Evolutionary conservation across 2,888 invertebrate genomes (phyloP), one percentile per base, ranked within the genome.

Genomic region (Dicroscelio sp.): DNA sequence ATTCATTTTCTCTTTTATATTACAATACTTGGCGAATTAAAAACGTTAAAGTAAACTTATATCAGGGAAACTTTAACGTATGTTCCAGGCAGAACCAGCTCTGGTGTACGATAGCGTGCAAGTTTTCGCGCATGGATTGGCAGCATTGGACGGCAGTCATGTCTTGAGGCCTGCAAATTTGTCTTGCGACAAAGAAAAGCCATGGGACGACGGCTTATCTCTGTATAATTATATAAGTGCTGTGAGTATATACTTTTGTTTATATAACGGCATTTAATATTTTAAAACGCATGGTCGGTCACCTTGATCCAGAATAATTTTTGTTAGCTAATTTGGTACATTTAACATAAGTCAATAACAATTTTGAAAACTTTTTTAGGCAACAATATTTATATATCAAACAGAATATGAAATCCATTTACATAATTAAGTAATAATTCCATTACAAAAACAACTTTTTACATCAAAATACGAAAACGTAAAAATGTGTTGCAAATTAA

Each of bases 31-130:
- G 38, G 48, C 48, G 8, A 31, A 38, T 69, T 38, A 30, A 31
- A 67, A 89, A 80, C 35, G 23, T 58, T 60, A 75, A 82, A 75
- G 58, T 38, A 73, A 88, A 82, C 73, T 88, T 78, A 86, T 65
- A 88, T 91, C 84, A 88, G 85, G 90, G 31, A 86, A 91, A 82
- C 75, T 88, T 88, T 52, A 55, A 65, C 90, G 78, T 87, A 94
- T 93, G 92, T 97, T 97, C 2, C 97, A 99, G 99, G 98, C 99
- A 76, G 98, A 98, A 96, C 98, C 99, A 86, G 99, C 99, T 0
- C 97, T 99, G 67, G 97, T 99, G 94, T 99, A 98, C 96, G 99
- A 99, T 96, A 98, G 99, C 2, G 99, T 99, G 0, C 98, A 98
- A 95, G 98, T 98, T 10, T 98, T 99, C 94, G 98, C 98, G 1